Evolutionary conservation across 53 echinoderm and acorn worm species (phyloP), one percentile per base, ranked within the genome.

Genomic region (Stichopus horrens): DNA sequence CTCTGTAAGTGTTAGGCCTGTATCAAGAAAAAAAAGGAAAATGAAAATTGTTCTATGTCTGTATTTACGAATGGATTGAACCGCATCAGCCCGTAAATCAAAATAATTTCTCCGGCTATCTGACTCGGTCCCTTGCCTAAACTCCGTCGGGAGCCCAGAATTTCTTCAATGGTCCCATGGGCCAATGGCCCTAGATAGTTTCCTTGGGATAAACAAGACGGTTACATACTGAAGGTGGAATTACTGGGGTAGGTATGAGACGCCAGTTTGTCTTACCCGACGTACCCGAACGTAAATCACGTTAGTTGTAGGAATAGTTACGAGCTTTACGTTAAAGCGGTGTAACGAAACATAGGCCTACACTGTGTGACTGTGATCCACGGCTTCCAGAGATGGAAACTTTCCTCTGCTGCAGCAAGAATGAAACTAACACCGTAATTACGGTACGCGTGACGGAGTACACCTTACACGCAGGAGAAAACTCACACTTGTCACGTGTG

Each of bases 221-320:
- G 71, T 71, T 71, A 71, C 19, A 71, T 71, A 71, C n/a, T 18
- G 18, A 20, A 71, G 19, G 19, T 71, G n/a, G 71, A 20, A 20
- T 18, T 71, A 71, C 63, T 4, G 10, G 16, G 10, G 16, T 10
- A 63, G 10, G 18, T 6, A 6, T 18, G 5, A 55, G 80, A 80
- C 80, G 81, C 81, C 81, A 58, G 57, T 8, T n/a, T 81, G 81
- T 81, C 81, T 56, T 81, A 23, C 81, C 23, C 81, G 56, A 56
- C 57, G 58, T 56, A 21, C 21, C 7, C 5, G 58, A n/a, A 16
- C 81, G 58, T 81, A 81, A 81, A 81, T 81, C 81, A 81, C 20
- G 81, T 23, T 19, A 21, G 16, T 81, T 7, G 14, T 57, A 58
- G 52, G 19, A 56, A 81, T 6, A 81, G 81, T 81, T 81, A 81